Conservation (phyloP, 2,797 vertebrate species). For the Tadarida brasiliensis region DNA sequence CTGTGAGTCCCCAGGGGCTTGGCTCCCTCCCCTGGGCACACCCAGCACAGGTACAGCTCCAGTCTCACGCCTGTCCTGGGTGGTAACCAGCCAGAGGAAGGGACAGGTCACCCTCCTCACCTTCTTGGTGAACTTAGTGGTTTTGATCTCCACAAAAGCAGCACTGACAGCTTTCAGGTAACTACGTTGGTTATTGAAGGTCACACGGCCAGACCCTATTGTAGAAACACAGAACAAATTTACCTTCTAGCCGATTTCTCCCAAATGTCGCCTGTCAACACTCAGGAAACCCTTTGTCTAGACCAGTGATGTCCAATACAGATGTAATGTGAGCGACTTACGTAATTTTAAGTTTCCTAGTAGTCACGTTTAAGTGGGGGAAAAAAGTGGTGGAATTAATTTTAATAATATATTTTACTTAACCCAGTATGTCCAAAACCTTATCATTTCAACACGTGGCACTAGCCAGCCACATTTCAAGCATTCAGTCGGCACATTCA, state of each 20-base stretch:
- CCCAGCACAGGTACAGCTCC: background rate
- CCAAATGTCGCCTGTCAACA: background rate
- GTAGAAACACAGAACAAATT: background rate
- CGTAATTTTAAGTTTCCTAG: background rate
- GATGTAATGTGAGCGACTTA: background rate
- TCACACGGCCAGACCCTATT: slow-evolving; percentile 98
- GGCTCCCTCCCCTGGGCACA: background rate
- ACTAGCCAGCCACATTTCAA: background rate
- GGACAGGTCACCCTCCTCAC: slow-evolving; percentile 83
- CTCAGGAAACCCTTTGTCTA: slow-evolving; percentile 35
- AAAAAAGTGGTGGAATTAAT: background rate
- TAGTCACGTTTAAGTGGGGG: background rate
- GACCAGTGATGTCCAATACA: background rate
- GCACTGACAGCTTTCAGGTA: slow-evolving; percentile 98
- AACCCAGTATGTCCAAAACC: background rate
- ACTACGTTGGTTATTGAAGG: slow-evolving; percentile 98
- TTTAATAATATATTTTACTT: slow-evolving; percentile 17
- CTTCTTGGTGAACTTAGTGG: slow-evolving; percentile 99
- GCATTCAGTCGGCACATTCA: background rate
- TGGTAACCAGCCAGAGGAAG: background rate
- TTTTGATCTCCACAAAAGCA: slow-evolving; percentile 99
- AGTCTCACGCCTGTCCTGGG: background rate
- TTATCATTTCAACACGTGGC: background rate
- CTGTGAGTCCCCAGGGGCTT: background rate
- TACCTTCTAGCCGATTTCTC: background rate